phyloP scores from a whole-genome alignment of 1,140 invertebrate species.

The Frieseomelitta varia region DNA sequence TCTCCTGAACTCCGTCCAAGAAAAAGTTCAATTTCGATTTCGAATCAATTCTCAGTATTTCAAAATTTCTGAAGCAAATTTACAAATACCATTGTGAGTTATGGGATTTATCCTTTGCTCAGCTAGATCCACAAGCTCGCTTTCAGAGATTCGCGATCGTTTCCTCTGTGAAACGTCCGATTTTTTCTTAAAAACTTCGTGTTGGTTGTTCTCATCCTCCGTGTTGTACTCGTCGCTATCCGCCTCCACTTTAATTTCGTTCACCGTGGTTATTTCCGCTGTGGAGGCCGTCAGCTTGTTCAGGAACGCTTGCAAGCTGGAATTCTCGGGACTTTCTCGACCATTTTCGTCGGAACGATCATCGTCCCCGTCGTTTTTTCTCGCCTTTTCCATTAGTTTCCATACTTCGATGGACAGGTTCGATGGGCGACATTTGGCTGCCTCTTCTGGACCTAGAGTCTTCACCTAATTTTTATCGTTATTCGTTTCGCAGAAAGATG shows the following conservation, averaged over 20 bases:
- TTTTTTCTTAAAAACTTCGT: constrained; percentile 3
- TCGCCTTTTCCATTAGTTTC: constrained; percentile 66
- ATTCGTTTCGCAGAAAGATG: not conserved
- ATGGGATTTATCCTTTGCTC: constrained; percentile 24
- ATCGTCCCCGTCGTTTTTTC: constrained; percentile 59
- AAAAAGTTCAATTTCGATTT: not conserved
- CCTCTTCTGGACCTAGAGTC: constrained; percentile 64
- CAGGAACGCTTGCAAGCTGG: constrained; percentile 43
- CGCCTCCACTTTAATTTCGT: constrained; percentile 52
- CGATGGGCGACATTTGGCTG: constrained; percentile 67
- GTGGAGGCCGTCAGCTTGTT: constrained; percentile 44
- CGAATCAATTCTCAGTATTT: not conserved
- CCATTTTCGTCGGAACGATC: constrained; percentile 67
- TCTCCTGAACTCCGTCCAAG: not conserved
- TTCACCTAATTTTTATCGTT: constrained; percentile 55
- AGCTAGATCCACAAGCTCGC: constrained; percentile 48
- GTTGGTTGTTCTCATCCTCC: constrained; percentile 41
- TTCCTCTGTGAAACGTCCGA: not conserved
- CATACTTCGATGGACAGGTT: constrained; percentile 71
- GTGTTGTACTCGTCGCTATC: constrained; percentile 49
- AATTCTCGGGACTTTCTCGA: constrained; percentile 57
- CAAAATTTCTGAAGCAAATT: not conserved
- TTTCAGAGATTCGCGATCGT: constrained; percentile 18
- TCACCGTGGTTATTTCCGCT: constrained; percentile 1
- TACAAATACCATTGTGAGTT: constrained; percentile 34